Conservation (phyloP, 2,888 invertebrate genomes). For the Electrophaes corylata region DNA sequence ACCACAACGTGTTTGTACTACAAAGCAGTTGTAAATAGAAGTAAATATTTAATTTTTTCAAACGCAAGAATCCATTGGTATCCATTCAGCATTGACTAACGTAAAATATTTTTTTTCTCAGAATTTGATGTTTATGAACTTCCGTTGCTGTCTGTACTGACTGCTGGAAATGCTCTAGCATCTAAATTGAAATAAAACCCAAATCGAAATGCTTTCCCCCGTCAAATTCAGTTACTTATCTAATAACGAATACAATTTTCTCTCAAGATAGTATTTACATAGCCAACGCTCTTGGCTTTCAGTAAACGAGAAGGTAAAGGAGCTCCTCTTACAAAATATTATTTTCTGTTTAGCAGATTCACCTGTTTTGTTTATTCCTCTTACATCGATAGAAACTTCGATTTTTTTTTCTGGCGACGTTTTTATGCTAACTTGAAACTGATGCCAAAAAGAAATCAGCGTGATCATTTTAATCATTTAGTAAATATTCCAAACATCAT, state of each 20-base stretch:
- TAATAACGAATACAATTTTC: slow-evolving; percentile 60
- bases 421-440: too few species aligned
- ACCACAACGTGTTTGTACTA: too few species aligned
- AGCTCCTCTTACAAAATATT: slow-evolving; percentile 36
- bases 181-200: slow-evolving; percentile 40
- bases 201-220: slow-evolving; percentile 49
- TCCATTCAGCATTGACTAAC: too few species aligned
- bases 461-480: too few species aligned
- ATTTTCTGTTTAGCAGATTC: slow-evolving; percentile 30
- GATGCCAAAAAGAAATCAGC: too few species aligned
- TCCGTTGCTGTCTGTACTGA: too few species aligned
- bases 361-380: slow-evolving; percentile 23
- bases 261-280: slow-evolving; percentile 61
- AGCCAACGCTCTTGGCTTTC: slow-evolving; percentile 45
- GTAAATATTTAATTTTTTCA: too few species aligned
- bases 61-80: too few species aligned
- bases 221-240: slow-evolving; percentile 61
- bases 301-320: slow-evolving; percentile 21
- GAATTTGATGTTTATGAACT: too few species aligned
- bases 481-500: too few species aligned
- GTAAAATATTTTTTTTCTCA: not conserved
- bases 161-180: slow-evolving; percentile 35
- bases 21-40: too few species aligned
- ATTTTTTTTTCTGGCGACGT: not conserved
- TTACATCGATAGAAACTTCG: not conserved